Evolutionary conservation across 2,797 vertebrate species (phyloP).

Genomic region (Falco peregrinus): DNA sequence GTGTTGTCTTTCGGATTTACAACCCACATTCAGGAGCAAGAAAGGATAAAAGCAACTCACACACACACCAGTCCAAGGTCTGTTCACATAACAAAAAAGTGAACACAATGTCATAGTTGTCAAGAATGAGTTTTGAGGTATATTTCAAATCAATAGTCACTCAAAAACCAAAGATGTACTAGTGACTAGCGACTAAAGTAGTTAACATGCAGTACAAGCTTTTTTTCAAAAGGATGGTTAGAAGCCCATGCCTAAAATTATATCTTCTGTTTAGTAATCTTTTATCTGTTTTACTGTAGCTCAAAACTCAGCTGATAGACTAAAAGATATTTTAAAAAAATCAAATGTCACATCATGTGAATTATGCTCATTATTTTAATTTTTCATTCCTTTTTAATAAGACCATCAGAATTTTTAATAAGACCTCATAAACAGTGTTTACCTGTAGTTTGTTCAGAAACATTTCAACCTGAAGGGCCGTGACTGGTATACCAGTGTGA

Average conservation of each 20-base stretch:
- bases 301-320: not conserved
- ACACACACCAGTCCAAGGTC: not conserved
- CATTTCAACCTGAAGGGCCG: not conserved
- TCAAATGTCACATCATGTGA: not conserved
- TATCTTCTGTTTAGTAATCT: not conserved
- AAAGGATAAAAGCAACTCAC: slow-evolving; percentile 21
- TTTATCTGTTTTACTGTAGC: not conserved
- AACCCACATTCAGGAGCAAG: not conserved
- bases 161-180: not conserved
- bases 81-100: not conserved
- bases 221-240: not conserved
- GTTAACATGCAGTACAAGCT: not conserved
- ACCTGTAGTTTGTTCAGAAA: not conserved
- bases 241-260: not conserved
- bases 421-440: not conserved
- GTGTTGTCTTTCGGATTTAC: slow-evolving; percentile 46
- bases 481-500: not conserved
- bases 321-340: not conserved
- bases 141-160: slow-evolving; percentile 31
- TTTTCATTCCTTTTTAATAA: not conserved
- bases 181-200: not conserved
- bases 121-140: not conserved
- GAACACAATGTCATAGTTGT: not conserved
- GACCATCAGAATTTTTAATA: not conserved
- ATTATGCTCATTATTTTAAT: not conserved